Conservation (phyloP, 1,140 invertebrate genomes). For the Heliconius hermathena region DNA sequence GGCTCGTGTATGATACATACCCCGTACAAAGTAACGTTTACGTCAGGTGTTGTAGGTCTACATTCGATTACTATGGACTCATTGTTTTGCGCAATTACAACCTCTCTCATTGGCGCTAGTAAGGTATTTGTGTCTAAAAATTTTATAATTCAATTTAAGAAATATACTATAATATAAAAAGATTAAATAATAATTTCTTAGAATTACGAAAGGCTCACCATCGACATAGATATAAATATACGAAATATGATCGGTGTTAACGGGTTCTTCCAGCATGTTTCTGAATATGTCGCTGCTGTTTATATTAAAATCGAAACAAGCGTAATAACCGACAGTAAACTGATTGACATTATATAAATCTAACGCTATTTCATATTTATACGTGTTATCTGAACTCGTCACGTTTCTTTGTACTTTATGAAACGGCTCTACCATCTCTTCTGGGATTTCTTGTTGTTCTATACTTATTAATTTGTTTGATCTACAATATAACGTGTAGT, state of each 20-base stretch:
- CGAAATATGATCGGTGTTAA: slow-evolving; percentile 70
- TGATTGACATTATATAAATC: slow-evolving; percentile 70
- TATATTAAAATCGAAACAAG: slow-evolving; percentile 78
- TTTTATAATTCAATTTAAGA: slow-evolving; percentile 36
- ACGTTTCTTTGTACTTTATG: slow-evolving; percentile 49
- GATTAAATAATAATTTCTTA: slow-evolving; percentile 16
- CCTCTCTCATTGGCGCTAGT: slow-evolving; percentile 75
- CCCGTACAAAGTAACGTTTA: slow-evolving; percentile 81
- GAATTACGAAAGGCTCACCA: slow-evolving; percentile 76
- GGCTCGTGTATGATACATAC: slow-evolving; percentile 62
- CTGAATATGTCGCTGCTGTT: slow-evolving; percentile 57
- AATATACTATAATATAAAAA: slow-evolving; percentile 1
- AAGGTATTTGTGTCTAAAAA: slow-evolving; percentile 81
- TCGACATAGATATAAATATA: slow-evolving; percentile 85
- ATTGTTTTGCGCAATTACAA: slow-evolving; percentile 71
- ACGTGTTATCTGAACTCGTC: slow-evolving; percentile 52
- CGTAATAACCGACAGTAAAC: slow-evolving; percentile 84
- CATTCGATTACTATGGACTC: slow-evolving; percentile 84
- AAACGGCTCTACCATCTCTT: slow-evolving; percentile 56
- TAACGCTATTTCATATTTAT: slow-evolving; percentile 69
- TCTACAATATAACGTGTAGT: slow-evolving; percentile 80
- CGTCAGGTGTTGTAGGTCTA: slow-evolving; percentile 85
- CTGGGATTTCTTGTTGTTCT: slow-evolving; percentile 67
- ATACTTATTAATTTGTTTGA: slow-evolving; percentile 75
- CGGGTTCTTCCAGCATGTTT: slow-evolving; percentile 69